Conservation (phyloP, 1,140 invertebrate species). For the Temnothorax longispinosus region DNA sequence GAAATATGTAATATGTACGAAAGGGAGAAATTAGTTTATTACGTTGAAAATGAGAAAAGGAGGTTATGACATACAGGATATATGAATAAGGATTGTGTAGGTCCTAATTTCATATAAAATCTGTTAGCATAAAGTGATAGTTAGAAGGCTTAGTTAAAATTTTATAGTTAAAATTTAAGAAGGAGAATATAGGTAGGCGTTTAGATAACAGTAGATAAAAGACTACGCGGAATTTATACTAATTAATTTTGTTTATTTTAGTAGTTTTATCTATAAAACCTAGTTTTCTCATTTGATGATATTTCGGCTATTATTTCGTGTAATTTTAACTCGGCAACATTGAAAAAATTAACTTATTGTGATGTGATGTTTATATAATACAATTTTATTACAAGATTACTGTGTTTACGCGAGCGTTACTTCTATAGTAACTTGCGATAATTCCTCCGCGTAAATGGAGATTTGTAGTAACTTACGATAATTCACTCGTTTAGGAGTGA, state of each 20-base stretch:
- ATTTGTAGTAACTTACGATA: no score
- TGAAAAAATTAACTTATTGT: no score
- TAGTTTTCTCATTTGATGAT: no score
- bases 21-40: slow-evolving; percentile 48
- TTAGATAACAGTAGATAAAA: background rate
- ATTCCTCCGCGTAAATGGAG: no score
- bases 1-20: background rate
- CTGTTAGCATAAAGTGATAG: background rate
- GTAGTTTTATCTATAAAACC: no score
- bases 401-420: no score
- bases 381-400: no score
- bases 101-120: background rate
- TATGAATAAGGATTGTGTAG: background rate
- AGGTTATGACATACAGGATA: background rate
- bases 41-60: background rate
- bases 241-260: background rate
- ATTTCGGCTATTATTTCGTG: no score
- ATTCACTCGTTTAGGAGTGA: no score
- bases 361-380: no score
- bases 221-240: background rate
- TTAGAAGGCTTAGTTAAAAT: background rate
- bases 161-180: background rate
- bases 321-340: no score
- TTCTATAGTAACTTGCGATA: no score
- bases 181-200: background rate